phyloP scores from a whole-genome alignment of 1,140 invertebrate species.

The Diplogasteroides magnus region DNA sequence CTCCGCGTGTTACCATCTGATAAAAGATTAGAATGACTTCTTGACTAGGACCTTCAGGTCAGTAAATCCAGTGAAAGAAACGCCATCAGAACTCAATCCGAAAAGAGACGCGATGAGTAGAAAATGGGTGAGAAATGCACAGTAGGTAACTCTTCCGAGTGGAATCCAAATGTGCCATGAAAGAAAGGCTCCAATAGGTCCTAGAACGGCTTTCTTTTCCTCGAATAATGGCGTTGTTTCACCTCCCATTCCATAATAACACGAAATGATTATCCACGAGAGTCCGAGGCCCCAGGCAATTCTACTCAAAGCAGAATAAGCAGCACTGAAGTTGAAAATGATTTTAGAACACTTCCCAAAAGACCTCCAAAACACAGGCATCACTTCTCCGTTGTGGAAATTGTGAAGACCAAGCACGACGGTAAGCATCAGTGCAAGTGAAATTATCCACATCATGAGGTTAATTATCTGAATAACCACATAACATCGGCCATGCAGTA shows the following conservation, averaged over 20 bases:
- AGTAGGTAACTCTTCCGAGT: not conserved
- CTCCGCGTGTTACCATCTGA: no score
- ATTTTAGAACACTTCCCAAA: not conserved
- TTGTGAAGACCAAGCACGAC: slow-evolving; percentile 22
- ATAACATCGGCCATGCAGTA: not conserved
- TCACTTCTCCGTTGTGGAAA: not conserved
- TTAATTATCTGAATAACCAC: not conserved
- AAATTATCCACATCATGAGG: not conserved
- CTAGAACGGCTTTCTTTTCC: slow-evolving; percentile 47
- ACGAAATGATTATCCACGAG: slow-evolving; percentile 78
- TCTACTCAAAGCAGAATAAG: slow-evolving; percentile 75
- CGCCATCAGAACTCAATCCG: no score
- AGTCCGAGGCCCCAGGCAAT: slow-evolving; percentile 75
- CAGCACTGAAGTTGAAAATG: slow-evolving; percentile 59
- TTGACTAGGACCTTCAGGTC: no score
- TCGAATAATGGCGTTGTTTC: not conserved
- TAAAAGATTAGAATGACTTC: no score
- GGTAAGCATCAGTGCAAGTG: not conserved
- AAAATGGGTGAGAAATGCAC: not conserved
- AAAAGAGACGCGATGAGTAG: no score
- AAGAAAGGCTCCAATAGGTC: slow-evolving; percentile 62
- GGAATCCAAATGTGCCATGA: slow-evolving; percentile 13
- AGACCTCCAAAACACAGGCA: not conserved
- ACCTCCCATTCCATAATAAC: slow-evolving; percentile 72
- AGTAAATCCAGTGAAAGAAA: no score